These are phyloP conservation scores for Tryphoninae sp. DNA, from an alignment of 2,888 invertebrate species.

Conservation along the genomic window DNA sequence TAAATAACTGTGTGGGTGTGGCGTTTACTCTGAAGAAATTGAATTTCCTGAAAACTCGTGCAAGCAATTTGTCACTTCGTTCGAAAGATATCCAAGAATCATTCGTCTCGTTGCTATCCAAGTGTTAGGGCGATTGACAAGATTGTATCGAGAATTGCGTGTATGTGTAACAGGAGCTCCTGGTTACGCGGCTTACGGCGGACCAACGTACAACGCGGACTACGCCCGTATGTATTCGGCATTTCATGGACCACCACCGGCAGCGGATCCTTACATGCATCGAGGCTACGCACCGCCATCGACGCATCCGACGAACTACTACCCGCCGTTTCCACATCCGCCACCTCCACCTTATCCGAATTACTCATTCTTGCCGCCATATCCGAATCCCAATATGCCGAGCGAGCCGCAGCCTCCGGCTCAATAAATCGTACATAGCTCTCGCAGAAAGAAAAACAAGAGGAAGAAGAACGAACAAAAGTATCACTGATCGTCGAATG, in stretches of 20 bases:
- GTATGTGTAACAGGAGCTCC: conserved; percentile 73
- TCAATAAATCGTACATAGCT: conserved; percentile 71
- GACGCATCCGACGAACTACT: conserved; percentile 78
- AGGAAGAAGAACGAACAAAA: conserved; percentile 1
- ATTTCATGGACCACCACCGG: conserved; percentile 79
- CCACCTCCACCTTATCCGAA: conserved; percentile 83
- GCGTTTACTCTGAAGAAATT: too few species aligned
- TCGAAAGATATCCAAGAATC: neutral
- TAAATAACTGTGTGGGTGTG: too few species aligned
- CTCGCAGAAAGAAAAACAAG: conserved; percentile 38
- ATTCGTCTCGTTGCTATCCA: too few species aligned
- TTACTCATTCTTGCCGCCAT: conserved; percentile 83
- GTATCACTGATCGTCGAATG: conserved; percentile 30
- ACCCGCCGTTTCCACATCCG: conserved; percentile 80
- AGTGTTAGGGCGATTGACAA: neutral
- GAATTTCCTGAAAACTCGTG: too few species aligned
- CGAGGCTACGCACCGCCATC: conserved; percentile 78
- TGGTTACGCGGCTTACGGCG: conserved; percentile 78
- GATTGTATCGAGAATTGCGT: conserved; percentile 10
- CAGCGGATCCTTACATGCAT: conserved; percentile 79
- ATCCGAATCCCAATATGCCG: conserved; percentile 81
- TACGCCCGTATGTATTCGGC: conserved; percentile 80
- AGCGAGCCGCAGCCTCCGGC: conserved; percentile 80
- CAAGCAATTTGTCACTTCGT: too few species aligned
- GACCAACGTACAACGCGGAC: conserved; percentile 78